Conservation (phyloP, 2,888 invertebrate species). For the Parnassius mnemosyne region DNA sequence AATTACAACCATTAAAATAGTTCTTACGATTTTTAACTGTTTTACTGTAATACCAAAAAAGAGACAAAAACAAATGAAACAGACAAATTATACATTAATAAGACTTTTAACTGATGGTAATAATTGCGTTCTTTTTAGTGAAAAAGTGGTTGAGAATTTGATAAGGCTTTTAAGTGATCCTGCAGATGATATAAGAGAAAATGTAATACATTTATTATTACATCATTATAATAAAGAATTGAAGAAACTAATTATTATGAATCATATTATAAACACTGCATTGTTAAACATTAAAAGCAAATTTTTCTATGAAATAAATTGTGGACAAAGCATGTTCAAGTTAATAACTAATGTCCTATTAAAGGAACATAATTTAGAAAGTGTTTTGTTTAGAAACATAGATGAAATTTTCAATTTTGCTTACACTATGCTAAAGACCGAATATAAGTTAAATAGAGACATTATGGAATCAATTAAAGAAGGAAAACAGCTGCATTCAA, state of each 20-base stretch:
- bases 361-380: slow-evolving; percentile 38
- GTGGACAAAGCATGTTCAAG: slow-evolving; percentile 79
- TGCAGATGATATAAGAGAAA: slow-evolving; percentile 82
- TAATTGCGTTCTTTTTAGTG: slow-evolving; percentile 64
- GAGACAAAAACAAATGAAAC: slow-evolving; percentile 45
- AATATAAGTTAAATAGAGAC: slow-evolving; percentile 56
- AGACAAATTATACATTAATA: slow-evolving; percentile 52
- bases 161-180: slow-evolving; percentile 79
- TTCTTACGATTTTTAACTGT: slow-evolving; percentile 68
- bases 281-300: slow-evolving; percentile 76
- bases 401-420: slow-evolving; percentile 59
- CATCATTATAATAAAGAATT: slow-evolving; percentile 65
- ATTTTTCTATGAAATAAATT: slow-evolving; percentile 82
- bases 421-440: slow-evolving; percentile 47
- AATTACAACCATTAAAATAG: slow-evolving; percentile 82
- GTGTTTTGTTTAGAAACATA: slow-evolving; percentile 43
- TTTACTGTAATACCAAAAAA: slow-evolving; percentile 60
- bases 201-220: slow-evolving; percentile 72
- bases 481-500: slow-evolving; percentile 77
- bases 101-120: slow-evolving; percentile 56
- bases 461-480: slow-evolving; percentile 71
- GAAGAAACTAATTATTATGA: slow-evolving; percentile 41
- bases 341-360: slow-evolving; percentile 65
- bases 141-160: slow-evolving; percentile 63
- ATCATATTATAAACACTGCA: slow-evolving; percentile 60